These are phyloP conservation scores for Epinotia ramella DNA, from an alignment of 2,888 invertebrate species.

Conservation along the genomic window DNA sequence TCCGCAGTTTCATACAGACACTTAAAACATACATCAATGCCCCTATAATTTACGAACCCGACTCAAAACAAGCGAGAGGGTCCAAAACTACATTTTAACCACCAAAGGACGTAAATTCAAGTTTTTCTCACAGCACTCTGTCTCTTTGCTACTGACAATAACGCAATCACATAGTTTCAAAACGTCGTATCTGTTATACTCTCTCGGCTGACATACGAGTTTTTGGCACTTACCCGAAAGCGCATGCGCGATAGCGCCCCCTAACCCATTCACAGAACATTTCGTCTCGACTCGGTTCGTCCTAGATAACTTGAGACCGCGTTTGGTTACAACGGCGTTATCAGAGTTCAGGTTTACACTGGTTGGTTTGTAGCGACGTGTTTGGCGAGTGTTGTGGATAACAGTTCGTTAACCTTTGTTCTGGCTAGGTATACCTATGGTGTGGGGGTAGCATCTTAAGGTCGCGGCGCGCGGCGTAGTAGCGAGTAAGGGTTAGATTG, in stretches of 20 bases:
- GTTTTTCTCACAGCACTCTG: neutral
- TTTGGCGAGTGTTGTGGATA: conserved; percentile 4
- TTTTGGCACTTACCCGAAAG: conserved; percentile 15
- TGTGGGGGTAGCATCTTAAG: conserved; percentile 38
- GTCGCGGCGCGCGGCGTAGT: conserved; percentile 21
- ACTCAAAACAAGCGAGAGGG: conserved; percentile 32
- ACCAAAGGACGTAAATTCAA: conserved; percentile 9
- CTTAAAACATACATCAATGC: conserved; percentile 34
- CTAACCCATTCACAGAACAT: neutral
- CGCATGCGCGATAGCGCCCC: conserved; percentile 48
- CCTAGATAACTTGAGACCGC: neutral
- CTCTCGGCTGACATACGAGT: neutral
- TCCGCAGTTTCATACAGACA: conserved; percentile 10
- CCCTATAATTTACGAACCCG: conserved; percentile 37
- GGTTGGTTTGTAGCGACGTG: neutral
- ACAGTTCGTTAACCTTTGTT: conserved; percentile 55
- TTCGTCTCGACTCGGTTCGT: neutral
- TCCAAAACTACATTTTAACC: neutral
- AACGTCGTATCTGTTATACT: neutral
- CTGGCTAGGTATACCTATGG: conserved; percentile 27
- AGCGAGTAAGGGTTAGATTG: neutral
- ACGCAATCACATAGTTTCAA: too few species aligned
- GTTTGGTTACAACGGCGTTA: neutral
- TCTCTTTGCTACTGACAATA: neutral
- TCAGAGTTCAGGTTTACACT: neutral